phyloP scores from a whole-genome alignment of 1,140 invertebrate species.

The Leptinotarsa lineolata region DNA sequence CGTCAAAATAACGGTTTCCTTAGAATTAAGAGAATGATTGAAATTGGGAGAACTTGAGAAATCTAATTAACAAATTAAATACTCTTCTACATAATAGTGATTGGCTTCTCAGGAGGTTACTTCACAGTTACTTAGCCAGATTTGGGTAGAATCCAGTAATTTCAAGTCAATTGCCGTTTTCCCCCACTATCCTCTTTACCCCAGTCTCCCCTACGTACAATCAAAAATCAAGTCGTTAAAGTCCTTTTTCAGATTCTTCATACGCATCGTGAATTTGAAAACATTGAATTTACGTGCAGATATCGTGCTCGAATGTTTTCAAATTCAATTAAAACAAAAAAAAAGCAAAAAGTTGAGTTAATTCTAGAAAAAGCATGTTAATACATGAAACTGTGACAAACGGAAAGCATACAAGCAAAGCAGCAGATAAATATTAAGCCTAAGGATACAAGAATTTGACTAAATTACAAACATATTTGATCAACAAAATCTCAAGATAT shows the following conservation, averaged over 20 bases:
- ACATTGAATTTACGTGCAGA: neutral
- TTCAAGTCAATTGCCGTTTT: neutral
- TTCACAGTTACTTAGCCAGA: too few relatives aligned
- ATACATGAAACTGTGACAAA: neutral
- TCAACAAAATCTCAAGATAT: too few relatives aligned
- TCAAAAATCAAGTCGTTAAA: neutral
- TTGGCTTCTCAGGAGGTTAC: too few relatives aligned
- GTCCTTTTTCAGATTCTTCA: neutral
- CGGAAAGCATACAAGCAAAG: neutral
- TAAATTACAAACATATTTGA: too few relatives aligned
- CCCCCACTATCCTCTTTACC: too few relatives aligned
- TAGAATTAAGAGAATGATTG: too few relatives aligned
- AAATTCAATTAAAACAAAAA: neutral
- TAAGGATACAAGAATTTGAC: neutral
- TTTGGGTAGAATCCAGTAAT: too few relatives aligned
- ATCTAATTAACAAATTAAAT: too few relatives aligned
- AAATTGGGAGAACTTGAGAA: too few relatives aligned
- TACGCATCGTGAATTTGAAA: neutral
- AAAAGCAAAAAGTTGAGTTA: neutral
- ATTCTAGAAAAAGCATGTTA: neutral
- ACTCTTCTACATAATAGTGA: too few relatives aligned
- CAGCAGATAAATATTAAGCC: neutral
- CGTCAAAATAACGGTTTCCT: too few relatives aligned
- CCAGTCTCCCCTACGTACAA: too few relatives aligned
- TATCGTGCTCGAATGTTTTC: neutral